Base-by-base conservation (phyloP, 30 jellyfish, hydroid and myxozoan species). In the Phacellophora camtschatica region DNA sequence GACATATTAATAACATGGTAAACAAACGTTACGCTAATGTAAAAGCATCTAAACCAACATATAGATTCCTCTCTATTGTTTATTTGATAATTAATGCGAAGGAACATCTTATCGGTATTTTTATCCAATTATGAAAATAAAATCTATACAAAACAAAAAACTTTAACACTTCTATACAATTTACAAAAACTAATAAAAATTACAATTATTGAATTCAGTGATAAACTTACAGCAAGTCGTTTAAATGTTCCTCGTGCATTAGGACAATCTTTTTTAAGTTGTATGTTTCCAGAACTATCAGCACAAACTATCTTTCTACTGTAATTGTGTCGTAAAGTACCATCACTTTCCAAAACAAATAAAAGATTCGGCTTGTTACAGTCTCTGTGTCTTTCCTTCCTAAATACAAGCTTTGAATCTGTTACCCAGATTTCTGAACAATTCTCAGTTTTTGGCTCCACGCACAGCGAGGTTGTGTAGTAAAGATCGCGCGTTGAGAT, bases 281-380 rank as follows among this genome's bases (percentile, higher is more conserved):
- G 50, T 5, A 77, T 49, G 48, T 62, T 37, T 4, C 58, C 77
- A 8, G 90, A 77, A 46, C 28, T 10, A 39, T 37, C 82, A 4
- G 91, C 85, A 46, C 99, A 93, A 22, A 93, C 97, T 53, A 88
- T 69, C 55, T 84, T 87, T 22, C 95, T 88, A 66, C 97, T 86
- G 83, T 97, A 93, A 16, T 87, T 59, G 58, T 93, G 99, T 28
- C 76, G 39, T 18, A 93, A 49, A 27, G 90, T 34, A 23, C 99
- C 99, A 30, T 69, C 96, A 24, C 70, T 54, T 33, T 93, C 84
- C 77, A 93, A 77, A 3, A 56, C 55, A 62, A 93, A 87, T 33
- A 54, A 39, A 8, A 88, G 20, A 43, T 82, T 87, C 10, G 85
- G 70, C 16, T 46, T 32, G 37, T 86, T 74, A 93, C 99, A 93